These are phyloP conservation scores for Ictalurus furcatus DNA, from an alignment of 2,113 vertebrate species.

Conservation along the genomic window DNA sequence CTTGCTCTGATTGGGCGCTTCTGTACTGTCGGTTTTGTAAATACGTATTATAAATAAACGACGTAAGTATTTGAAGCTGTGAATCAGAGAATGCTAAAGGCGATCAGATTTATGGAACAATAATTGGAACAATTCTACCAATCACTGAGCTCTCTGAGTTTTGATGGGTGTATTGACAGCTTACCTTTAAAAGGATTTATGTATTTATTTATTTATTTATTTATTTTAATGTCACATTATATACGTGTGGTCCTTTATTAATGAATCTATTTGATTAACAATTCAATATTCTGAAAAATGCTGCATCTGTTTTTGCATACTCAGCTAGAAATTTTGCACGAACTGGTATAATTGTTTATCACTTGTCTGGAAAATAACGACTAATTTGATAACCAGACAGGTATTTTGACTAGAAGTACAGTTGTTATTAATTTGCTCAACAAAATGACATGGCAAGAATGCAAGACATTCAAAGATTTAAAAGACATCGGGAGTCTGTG, in stretches of 20 bases:
- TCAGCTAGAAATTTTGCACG: neutral
- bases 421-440: neutral
- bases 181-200: neutral
- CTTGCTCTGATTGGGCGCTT: neutral
- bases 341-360: neutral
- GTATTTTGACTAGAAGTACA: neutral
- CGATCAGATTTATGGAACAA: neutral
- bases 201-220: neutral
- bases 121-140: neutral
- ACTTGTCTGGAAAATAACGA: neutral
- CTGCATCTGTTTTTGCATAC: neutral
- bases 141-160: neutral
- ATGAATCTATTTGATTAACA: neutral
- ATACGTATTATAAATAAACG: neutral
- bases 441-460: neutral
- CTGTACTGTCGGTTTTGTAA: neutral
- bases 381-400: neutral
- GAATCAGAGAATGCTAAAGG: neutral
- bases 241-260: neutral
- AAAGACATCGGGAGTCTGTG: neutral
- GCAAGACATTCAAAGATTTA: neutral
- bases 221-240: neutral
- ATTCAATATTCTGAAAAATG: neutral
- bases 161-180: neutral
- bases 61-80: neutral